A percentile compares a stretch with the other conserved stretches of the same genome.
These are phyloP conservation scores for Melanogrammus aeglefinus DNA, from an alignment of 2,797 vertebrate genomes.

Conservation along the genomic window DNA sequence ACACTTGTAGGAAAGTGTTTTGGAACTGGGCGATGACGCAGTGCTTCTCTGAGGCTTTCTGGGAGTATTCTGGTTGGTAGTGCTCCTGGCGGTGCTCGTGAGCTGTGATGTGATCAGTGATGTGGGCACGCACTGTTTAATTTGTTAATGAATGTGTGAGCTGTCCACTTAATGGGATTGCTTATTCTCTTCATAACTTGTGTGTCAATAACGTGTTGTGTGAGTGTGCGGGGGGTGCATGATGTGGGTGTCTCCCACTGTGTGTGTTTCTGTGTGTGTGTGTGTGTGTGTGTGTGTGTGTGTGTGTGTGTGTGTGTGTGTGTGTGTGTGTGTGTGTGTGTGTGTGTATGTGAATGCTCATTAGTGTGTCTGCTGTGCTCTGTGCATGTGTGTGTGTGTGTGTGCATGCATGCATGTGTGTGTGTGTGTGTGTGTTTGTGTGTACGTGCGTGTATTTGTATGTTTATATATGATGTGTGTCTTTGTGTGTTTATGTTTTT, in stretches of 20 bases:
- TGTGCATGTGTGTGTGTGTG: too few relatives aligned
- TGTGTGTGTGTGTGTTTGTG: too few relatives aligned
- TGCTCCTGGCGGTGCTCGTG: slow-evolving; percentile 7
- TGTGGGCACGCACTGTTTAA: neutral
- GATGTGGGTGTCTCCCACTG: neutral
- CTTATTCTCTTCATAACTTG: neutral
- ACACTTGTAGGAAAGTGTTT: neutral
- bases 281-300: too few relatives aligned
- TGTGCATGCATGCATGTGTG: too few relatives aligned
- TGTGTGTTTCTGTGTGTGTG: neutral
- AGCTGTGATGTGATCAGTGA: neutral
- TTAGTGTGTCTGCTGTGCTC: too few relatives aligned
- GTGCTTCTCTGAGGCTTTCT: neutral
- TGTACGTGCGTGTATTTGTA: too few relatives aligned
- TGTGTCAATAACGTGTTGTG: neutral
- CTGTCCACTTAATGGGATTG: neutral
- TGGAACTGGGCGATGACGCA: neutral
- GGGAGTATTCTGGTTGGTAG: neutral
- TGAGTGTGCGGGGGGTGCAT: neutral
- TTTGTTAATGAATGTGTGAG: neutral
- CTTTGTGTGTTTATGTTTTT: neutral
- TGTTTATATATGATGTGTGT: neutral
- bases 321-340: neutral
- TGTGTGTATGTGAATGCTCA: too few relatives aligned
- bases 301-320: too few relatives aligned